Evolutionary conservation across 92 coral and sea anemone genomes (phyloP).

Genomic region (Umimayanthus kanabou): DNA sequence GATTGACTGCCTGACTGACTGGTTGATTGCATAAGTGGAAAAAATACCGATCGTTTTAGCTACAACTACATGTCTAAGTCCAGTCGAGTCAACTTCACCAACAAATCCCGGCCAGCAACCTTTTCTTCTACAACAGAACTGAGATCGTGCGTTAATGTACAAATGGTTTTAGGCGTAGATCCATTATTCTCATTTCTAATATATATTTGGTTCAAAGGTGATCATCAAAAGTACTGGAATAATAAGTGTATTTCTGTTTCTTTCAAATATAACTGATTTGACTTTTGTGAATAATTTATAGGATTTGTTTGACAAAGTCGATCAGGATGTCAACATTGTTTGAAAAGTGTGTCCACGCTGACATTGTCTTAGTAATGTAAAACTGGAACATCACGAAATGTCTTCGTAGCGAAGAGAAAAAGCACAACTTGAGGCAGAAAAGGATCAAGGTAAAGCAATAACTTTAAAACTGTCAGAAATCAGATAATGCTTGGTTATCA

Average conservation of each 20-base stretch:
- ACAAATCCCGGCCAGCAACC: neutral
- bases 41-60: neutral
- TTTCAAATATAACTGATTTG: neutral
- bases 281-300: conserved; percentile 20
- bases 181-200: neutral
- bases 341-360: neutral
- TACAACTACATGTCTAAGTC: neutral
- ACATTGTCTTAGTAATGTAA: conserved; percentile 20
- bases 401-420: conserved; percentile 9
- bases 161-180: no score
- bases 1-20: neutral
- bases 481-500: neutral
- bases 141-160: neutral
- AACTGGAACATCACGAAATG: conserved; percentile 4
- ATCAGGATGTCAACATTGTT: conserved; percentile 24
- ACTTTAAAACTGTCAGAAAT: neutral
- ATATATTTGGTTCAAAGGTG: neutral
- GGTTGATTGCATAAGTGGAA: neutral
- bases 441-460: neutral
- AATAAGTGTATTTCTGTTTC: neutral
- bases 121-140: neutral
- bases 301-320: conserved; percentile 18
- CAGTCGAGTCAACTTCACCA: neutral
- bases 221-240: neutral
- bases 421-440: neutral